Evolutionary conservation across 2,797 vertebrate species (phyloP).

Genomic region (Orientallactaga sibirica): DNA sequence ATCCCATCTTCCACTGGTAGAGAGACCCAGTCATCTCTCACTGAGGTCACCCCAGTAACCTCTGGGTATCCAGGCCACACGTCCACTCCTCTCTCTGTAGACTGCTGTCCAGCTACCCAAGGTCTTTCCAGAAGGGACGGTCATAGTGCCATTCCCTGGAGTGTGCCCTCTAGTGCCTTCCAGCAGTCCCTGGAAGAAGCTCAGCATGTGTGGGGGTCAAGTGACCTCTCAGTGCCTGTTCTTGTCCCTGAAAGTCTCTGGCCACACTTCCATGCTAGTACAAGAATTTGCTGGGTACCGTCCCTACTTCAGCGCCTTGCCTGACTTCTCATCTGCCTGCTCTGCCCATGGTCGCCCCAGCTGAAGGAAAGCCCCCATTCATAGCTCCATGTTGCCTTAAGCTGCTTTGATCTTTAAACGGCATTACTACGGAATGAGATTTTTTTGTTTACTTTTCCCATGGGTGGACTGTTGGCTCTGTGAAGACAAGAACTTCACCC

Average conservation of each 20-base stretch:
- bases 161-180: not conserved
- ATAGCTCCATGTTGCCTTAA: not conserved
- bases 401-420: not conserved
- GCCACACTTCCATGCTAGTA: not conserved
- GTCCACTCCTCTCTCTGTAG: not conserved
- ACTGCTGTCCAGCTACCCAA: not conserved
- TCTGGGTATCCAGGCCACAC: not conserved
- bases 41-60: not conserved
- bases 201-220: accelerated
- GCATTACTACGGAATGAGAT: not conserved
- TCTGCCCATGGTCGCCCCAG: not conserved
- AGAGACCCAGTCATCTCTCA: not conserved
- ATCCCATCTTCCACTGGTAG: not conserved
- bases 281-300: not conserved
- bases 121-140: not conserved
- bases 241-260: not conserved
- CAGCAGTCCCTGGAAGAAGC: not conserved
- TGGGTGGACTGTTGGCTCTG: not conserved
- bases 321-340: not conserved
- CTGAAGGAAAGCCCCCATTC: not conserved
- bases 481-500: not conserved
- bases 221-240: not conserved
- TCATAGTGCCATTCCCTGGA: not conserved
- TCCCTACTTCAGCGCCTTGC: not conserved
- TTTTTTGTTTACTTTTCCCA: not conserved